Conservation (phyloP, 2,888 invertebrate species). For the Drosophila tripunctata region DNA sequence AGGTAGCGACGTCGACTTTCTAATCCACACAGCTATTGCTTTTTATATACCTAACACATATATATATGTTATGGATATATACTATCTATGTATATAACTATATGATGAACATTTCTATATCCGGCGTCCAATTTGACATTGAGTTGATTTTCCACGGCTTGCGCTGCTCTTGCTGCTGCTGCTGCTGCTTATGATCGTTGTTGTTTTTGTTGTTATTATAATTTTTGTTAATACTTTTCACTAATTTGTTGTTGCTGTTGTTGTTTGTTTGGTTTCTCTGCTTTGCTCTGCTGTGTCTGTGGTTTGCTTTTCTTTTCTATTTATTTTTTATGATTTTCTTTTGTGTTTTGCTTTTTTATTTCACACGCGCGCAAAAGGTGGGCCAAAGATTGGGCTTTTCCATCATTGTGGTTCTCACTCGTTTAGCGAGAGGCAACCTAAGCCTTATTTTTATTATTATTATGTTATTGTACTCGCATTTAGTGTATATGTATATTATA, state of each 20-base stretch:
- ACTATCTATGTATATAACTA: conserved; percentile 11
- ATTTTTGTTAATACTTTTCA: conserved; percentile 53
- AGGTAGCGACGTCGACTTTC: conserved; percentile 23
- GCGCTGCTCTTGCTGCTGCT: conserved; percentile 20
- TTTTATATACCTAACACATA: conserved; percentile 23
- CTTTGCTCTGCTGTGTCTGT: conserved; percentile 16
- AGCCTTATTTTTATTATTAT: conserved; percentile 42
- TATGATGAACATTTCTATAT: conserved; percentile 45
- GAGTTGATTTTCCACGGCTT: conserved; percentile 65
- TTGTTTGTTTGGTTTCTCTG: conserved; percentile 9
- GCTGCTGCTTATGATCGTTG: conserved; percentile 7
- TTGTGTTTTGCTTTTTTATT: conserved; percentile 48
- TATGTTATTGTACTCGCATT: conserved; percentile 49
- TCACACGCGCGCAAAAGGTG: conserved; percentile 69
- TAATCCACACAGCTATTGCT: conserved; percentile 66
- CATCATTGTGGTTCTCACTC: conserved; percentile 45
- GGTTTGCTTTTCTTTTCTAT: conserved; percentile 10
- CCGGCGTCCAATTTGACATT: conserved; percentile 71
- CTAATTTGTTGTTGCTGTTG: conserved; percentile 26
- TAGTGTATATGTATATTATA: conserved; percentile 9
- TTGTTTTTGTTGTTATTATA: conserved; percentile 34
- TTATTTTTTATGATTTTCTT: not conserved
- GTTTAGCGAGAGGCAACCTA: conserved; percentile 30
- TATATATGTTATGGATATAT: conserved; percentile 10
- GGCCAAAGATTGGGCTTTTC: conserved; percentile 58